Evolutionary conservation across 2,113 vertebrate species (phyloP), one percentile per base, ranked within the genome.

Genomic region (Aptenodytes patagonicus): DNA sequence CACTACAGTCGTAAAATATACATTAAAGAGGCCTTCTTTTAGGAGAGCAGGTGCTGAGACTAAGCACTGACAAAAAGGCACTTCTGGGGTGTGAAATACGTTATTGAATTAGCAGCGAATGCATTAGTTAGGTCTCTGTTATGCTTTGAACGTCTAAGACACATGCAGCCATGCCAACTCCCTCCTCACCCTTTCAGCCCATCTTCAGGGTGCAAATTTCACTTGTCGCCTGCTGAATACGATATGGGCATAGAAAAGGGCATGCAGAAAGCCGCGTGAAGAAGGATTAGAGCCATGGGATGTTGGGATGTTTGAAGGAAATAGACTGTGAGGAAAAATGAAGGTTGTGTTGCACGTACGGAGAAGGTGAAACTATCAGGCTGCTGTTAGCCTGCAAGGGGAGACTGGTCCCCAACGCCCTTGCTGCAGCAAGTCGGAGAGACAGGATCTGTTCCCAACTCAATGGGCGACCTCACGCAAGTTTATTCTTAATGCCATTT

Each of bases 1-100:
- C 66, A 76, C 58, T 55, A 25, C 12, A 25, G 47, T 75, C 81
- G 97, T 97, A 89, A 98, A 96, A 96, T 72, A 96, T 34, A 94
- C 80, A 95, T 96, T 95, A 90, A 92, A 95, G 36, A 78, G 46
- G 47, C 8, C 36, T 20, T 31, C 60, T 88, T 95, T 85, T 60
- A 54, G 85, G 77, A 93, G 52, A 83, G 92, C 80, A 73, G 82
- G 76, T 72, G 62, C 65, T 40, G 62, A 75, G 77, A 71, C 62
- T 38, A 44, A 87, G 61, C 42, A 15, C 69, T 70, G 47, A 52
- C 20, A 57, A 94, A 68, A 68, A 93, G 57, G 38, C 55, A 61
- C 51, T 93, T 94, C 93, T 95, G 95, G 86, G 94, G 64, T 91
- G 73, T 80, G 81, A 97, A 89, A 92, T 49, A 24, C 32, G 38